phyloP scores from a whole-genome alignment of 2,888 invertebrate species.

The Epinotia brunnichana region DNA sequence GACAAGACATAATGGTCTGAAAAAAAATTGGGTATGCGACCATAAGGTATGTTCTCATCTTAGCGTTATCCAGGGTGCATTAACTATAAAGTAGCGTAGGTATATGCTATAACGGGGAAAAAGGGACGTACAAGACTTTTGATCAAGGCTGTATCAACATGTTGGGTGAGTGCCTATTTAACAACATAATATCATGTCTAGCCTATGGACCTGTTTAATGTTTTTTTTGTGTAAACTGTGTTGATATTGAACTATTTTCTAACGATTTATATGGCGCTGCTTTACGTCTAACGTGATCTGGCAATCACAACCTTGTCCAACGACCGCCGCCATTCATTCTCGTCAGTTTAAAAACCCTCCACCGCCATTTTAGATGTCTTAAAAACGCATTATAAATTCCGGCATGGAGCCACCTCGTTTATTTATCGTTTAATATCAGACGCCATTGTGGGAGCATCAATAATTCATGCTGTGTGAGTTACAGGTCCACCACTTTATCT shows the following conservation, averaged over 20 bases:
- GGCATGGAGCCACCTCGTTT: conserved; percentile 40
- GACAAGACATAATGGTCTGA: no score
- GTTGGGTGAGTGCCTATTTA: no score
- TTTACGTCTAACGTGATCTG: neutral
- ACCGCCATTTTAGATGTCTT: conserved; percentile 34
- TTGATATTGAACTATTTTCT: no score
- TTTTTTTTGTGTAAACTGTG: neutral
- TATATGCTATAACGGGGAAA: no score
- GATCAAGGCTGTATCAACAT: no score
- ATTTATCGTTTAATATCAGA: conserved; percentile 42
- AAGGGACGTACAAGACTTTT: no score
- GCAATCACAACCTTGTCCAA: conserved; percentile 14
- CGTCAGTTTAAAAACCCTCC: conserved; percentile 30
- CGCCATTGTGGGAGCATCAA: conserved; percentile 41
- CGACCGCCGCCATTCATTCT: conserved; percentile 10
- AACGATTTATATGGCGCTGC: neutral
- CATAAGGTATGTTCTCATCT: no score
- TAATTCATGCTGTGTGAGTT: conserved; percentile 41
- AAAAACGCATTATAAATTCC: conserved; percentile 44
- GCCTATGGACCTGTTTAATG: neutral
- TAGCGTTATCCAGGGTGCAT: no score
- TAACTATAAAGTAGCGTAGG: no score
- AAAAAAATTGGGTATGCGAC: no score
- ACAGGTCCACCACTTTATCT: conserved; percentile 31
- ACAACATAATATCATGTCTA: no score